These are phyloP conservation scores for Ataeniobius toweri DNA, from an alignment of 2,797 vertebrate species.

Conservation along the genomic window DNA sequence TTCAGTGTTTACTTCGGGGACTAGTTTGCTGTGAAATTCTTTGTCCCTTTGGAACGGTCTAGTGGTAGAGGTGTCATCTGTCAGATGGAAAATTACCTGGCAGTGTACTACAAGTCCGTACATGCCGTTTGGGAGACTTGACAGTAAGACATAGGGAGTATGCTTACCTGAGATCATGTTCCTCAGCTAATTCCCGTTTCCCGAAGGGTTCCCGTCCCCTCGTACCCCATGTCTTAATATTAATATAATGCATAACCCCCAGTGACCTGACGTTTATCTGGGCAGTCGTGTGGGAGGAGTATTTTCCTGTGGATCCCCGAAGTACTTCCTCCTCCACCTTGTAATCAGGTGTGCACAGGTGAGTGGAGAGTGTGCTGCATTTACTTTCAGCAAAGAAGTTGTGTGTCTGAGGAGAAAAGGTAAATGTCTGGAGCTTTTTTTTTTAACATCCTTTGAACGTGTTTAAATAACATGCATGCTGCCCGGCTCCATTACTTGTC, in stretches of 20 bases:
- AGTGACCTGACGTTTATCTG: conserved; percentile 15
- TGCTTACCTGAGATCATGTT: background rate
- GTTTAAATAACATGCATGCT: background rate
- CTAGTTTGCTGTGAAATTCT: background rate
- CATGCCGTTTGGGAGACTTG: conserved; percentile 22
- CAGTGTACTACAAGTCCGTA: conserved; percentile 31
- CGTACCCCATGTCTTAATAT: background rate
- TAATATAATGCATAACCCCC: conserved; percentile 19
- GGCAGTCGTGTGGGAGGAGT: conserved; percentile 52
- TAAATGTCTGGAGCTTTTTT: conserved; percentile 21
- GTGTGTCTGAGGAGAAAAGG: conserved; percentile 27
- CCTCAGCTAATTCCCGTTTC: background rate
- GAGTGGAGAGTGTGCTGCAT: conserved; percentile 28
- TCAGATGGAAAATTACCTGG: background rate
- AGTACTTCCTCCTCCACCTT: conserved; percentile 55
- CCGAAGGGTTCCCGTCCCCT: background rate
- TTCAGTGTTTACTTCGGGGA: background rate
- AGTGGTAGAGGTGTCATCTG: background rate
- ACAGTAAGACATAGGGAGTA: background rate
- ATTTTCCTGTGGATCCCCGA: conserved; percentile 28
- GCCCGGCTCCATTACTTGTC: background rate
- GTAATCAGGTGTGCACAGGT: conserved; percentile 54
- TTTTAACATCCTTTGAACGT: background rate
- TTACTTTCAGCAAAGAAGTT: background rate
- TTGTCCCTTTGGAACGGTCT: no score